phyloP scores from a whole-genome alignment of 2,888 invertebrate genomes.

The Nomada goodeniana region DNA sequence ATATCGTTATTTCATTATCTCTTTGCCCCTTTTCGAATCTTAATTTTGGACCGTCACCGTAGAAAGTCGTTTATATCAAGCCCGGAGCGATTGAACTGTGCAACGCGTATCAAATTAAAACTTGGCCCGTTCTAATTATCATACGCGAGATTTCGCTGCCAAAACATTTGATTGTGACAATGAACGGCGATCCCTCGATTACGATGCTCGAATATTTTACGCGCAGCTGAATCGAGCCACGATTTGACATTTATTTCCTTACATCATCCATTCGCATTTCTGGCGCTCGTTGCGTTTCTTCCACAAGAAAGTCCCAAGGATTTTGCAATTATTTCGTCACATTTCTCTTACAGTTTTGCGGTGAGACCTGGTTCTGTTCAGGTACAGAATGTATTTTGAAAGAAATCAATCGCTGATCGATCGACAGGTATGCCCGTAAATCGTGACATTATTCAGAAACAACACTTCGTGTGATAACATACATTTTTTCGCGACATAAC shows the following conservation, averaged over 20 bases:
- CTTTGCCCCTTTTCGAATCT: not conserved
- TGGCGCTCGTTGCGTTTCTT: constrained; percentile 53
- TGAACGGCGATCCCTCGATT: not conserved
- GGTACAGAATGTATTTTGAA: constrained; percentile 20
- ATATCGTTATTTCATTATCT: not conserved
- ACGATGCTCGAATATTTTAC: not conserved
- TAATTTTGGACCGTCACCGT: constrained; percentile 33
- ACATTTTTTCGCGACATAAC: not conserved
- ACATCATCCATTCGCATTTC: constrained; percentile 61
- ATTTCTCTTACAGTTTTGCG: constrained; percentile 49
- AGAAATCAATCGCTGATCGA: constrained; percentile 16
- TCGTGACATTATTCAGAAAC: no score
- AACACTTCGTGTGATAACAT: no score
- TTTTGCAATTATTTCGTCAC: constrained; percentile 68
- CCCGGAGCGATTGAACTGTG: constrained; percentile 8
- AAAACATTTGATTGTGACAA: no score
- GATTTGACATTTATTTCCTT: constrained; percentile 57
- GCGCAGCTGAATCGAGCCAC: constrained; percentile 2
- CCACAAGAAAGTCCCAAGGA: constrained; percentile 60
- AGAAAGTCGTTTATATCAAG: constrained; percentile 45
- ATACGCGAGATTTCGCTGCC: not conserved
- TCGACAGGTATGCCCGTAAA: not conserved
- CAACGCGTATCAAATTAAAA: constrained; percentile 10
- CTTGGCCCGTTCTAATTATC: constrained; percentile 9
- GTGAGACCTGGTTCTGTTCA: constrained; percentile 14